Evolutionary conservation across 1,140 invertebrate species (phyloP).

Genomic region (Oryctes rhinoceros): DNA sequence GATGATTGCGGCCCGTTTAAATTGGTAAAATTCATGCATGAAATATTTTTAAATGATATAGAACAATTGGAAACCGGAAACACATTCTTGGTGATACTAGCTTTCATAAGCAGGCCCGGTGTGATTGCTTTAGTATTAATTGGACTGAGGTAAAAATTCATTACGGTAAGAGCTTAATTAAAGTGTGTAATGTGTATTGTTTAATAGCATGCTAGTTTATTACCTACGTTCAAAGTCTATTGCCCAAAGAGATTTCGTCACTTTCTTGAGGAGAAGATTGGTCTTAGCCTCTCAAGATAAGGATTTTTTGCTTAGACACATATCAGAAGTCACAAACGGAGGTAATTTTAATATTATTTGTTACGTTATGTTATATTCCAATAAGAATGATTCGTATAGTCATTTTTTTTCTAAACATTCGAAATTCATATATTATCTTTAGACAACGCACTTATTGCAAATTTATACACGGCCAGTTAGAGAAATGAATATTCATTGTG

Average conservation of each 20-base stretch:
- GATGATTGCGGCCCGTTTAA: constrained; percentile 68
- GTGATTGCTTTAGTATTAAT: constrained; percentile 65
- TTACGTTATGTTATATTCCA: neutral
- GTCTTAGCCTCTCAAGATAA: constrained; percentile 77
- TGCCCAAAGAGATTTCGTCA: constrained; percentile 71
- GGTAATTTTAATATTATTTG: constrained; percentile 51
- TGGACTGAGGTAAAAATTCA: constrained; percentile 64
- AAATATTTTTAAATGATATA: constrained; percentile 59
- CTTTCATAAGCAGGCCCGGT: constrained; percentile 63
- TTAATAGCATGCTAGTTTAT: constrained; percentile 70
- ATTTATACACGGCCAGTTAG: too few species aligned
- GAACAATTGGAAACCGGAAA: constrained; percentile 47
- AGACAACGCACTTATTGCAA: too few species aligned
- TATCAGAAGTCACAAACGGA: constrained; percentile 61
- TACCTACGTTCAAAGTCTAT: constrained; percentile 71
- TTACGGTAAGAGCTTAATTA: constrained; percentile 45
- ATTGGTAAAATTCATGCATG: constrained; percentile 63
- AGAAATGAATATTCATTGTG: too few species aligned
- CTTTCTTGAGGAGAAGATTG: constrained; percentile 73
- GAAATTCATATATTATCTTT: too few species aligned
- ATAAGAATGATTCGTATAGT: too few species aligned
- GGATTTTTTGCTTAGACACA: constrained; percentile 73
- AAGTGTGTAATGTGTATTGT: constrained; percentile 42
- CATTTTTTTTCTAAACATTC: too few species aligned
- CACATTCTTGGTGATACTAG: constrained; percentile 55